These are phyloP conservation scores for Toxonevra muliebris DNA, from an alignment of 2,888 invertebrate genomes.

Conservation along the genomic window DNA sequence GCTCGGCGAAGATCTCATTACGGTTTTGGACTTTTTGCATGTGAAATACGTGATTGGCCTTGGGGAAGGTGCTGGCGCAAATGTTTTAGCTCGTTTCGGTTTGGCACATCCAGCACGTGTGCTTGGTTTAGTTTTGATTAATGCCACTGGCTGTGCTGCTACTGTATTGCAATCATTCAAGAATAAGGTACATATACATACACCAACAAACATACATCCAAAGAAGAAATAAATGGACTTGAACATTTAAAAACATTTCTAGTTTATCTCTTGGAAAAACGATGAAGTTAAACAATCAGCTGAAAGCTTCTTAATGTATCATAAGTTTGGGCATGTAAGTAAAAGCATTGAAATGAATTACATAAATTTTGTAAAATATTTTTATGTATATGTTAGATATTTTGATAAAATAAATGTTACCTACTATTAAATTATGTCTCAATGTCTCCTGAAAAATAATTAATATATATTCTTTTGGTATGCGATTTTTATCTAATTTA, in stretches of 20 bases:
- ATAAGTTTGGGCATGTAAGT: slow-evolving; percentile 93
- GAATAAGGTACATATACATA: slow-evolving; percentile 71
- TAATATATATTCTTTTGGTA: slow-evolving; percentile 15
- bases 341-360: slow-evolving; percentile 36
- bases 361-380: neutral
- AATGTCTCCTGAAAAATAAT: slow-evolving; percentile 11
- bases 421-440: slow-evolving; percentile 28
- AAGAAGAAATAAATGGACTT: neutral
- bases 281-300: slow-evolving; percentile 86
- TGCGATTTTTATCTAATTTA: slow-evolving; percentile 31
- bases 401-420: slow-evolving; percentile 37
- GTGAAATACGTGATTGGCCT: slow-evolving; percentile 85
- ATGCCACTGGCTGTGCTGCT: slow-evolving; percentile 87
- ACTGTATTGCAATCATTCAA: slow-evolving; percentile 87
- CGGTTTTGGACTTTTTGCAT: slow-evolving; percentile 83
- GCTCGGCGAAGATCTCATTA: slow-evolving; percentile 82
- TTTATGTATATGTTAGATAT: slow-evolving; percentile 6
- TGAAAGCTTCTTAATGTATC: slow-evolving; percentile 87
- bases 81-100: slow-evolving; percentile 85
- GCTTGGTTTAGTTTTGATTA: slow-evolving; percentile 83
- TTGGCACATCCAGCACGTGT: slow-evolving; percentile 81
- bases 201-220: neutral
- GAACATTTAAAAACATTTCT: slow-evolving; percentile 39
- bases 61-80: slow-evolving; percentile 90
- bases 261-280: slow-evolving; percentile 85